Percentiles rank a stretch among this genome's conserved stretches.
phyloP scores from a whole-genome alignment of 2,888 invertebrate species.

The Helleia helle region DNA sequence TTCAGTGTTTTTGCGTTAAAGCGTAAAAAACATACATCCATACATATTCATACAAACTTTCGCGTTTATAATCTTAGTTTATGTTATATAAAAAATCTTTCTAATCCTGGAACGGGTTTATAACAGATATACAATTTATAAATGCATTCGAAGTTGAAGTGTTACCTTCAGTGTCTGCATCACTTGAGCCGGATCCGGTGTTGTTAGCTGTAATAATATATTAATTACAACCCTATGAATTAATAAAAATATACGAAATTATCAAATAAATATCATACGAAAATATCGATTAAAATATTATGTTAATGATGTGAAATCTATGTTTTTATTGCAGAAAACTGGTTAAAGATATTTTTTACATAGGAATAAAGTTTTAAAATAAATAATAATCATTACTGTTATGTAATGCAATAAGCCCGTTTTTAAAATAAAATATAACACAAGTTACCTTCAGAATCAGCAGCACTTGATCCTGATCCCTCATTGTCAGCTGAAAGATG shows the following conservation, averaged over 20 bases:
- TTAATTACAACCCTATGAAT: too few species aligned
- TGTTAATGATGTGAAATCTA: background rate
- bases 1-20: too few species aligned
- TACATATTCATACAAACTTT: too few species aligned
- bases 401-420: too few species aligned
- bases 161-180: background rate
- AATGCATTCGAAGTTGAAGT: background rate
- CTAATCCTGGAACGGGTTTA: background rate
- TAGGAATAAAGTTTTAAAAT: too few species aligned
- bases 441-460: background rate
- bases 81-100: too few species aligned
- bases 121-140: too few species aligned
- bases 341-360: too few species aligned
- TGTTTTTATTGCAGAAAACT: background rate
- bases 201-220: slow-evolving; percentile 8
- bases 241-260: too few species aligned
- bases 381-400: background rate
- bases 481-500: background rate
- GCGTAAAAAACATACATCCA: too few species aligned
- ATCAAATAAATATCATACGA: too few species aligned
- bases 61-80: too few species aligned
- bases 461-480: background rate
- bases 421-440: background rate
- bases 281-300: background rate
- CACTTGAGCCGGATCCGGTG: slow-evolving; percentile 1